Base-by-base conservation (phyloP, 2,113 vertebrate species). In the Eublepharis macularius region DNA sequence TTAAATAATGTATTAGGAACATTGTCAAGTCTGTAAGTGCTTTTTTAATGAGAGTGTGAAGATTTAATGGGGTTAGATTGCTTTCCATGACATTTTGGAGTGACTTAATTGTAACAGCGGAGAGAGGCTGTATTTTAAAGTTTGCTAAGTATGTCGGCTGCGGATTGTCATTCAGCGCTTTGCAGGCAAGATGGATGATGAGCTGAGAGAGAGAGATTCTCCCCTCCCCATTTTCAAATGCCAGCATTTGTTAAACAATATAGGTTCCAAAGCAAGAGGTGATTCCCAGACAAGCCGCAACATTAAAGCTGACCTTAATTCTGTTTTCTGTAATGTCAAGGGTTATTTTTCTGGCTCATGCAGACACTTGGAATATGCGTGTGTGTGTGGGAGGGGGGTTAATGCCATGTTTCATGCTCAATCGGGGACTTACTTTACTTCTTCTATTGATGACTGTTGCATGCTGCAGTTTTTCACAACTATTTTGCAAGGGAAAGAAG, bases 1-100 rank as follows among this genome's bases (percentile, higher is more conserved):
- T 96, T 97, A 97, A 98, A 97, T 98, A 97, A 97, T 97, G 95
- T 95, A 98, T 97, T 96, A 97, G 94, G 96, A 96, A 96, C 96
- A 95, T 97, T 97, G 97, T 97, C 95, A 87, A 97, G 94, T 94
- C 95, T 96, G 94, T 97, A 97, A 97, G 97, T 97, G 96, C 96
- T 97, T 96, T 96, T 97, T 97, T 97, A 97, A 98, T 98, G 97
- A 97, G 95, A 95, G 94, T 96, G 96, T 97, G 96, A 96, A 96
- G 96, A 96, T 96, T 97, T 98, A 97, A 97, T 97, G 97, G 96
- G 95, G 95, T 94, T 96, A 97, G 96, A 97, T 97, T 97, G 96
- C 96, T 96, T 96, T 97, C 96, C 96, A 96, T 97, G 96, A 97
- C 97, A 97, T 97, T 97, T 97, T 93, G 95, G 95, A 95, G 96